These are phyloP conservation scores for Dissostichus mawsoni DNA, from an alignment of 2,113 vertebrate genomes.

Conservation along the genomic window DNA sequence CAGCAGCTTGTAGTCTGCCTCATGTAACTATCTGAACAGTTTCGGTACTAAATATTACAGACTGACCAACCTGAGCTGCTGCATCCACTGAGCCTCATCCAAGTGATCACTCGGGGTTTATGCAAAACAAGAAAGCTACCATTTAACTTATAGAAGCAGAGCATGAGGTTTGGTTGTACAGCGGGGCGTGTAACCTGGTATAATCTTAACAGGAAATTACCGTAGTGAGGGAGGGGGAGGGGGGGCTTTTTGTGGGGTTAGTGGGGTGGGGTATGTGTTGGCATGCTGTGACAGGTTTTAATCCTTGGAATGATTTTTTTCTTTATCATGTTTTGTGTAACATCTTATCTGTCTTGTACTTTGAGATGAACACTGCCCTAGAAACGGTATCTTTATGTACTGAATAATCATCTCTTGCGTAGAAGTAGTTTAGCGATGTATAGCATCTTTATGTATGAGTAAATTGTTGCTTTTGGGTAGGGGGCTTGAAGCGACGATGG, in stretches of 20 bases:
- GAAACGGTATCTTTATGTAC: constrained; percentile 78
- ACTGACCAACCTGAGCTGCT: constrained; percentile 56
- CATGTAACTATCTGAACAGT: constrained; percentile 16
- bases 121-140: constrained; percentile 40
- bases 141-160: constrained; percentile 54
- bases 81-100: constrained; percentile 52
- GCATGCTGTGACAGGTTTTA: constrained; percentile 81
- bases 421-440: constrained; percentile 86
- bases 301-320: constrained; percentile 76
- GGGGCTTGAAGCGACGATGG: constrained; percentile 81
- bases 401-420: constrained; percentile 81
- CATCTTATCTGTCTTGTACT: constrained; percentile 80
- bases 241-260: constrained; percentile 44
- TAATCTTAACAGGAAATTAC: constrained; percentile 70
- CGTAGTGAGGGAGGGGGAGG: constrained; percentile 12
- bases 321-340: constrained; percentile 82
- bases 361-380: constrained; percentile 88
- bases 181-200: constrained; percentile 73
- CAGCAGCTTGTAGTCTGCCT: constrained; percentile 54
- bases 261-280: constrained; percentile 65
- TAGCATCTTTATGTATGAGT: constrained; percentile 90
- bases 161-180: constrained; percentile 89
- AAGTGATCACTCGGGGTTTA: constrained; percentile 40
- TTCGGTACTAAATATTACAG: constrained; percentile 56
- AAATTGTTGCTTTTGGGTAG: constrained; percentile 87